Evolutionary conservation across 1,140 invertebrate species (phyloP).

Genomic region (Drosophila eugracilis): DNA sequence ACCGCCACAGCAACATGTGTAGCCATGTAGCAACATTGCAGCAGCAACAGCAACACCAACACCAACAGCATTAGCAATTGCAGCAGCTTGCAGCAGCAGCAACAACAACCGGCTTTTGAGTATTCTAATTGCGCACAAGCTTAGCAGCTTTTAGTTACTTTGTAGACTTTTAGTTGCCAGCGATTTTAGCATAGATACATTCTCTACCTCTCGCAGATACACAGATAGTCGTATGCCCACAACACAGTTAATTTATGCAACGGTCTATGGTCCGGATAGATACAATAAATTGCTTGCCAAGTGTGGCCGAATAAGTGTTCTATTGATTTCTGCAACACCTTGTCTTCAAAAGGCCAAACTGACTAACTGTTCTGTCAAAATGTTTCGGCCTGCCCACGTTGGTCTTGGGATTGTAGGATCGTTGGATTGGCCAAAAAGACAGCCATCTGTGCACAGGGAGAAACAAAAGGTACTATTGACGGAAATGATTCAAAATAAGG

Average conservation of each 20-base stretch:
- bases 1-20: slow-evolving; percentile 69
- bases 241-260: slow-evolving; percentile 73
- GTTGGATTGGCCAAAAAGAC: slow-evolving; percentile 18
- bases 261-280: slow-evolving; percentile 34
- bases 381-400: slow-evolving; percentile 71
- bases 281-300: slow-evolving; percentile 70
- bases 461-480: neutral
- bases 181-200: slow-evolving; percentile 61
- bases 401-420: slow-evolving; percentile 25
- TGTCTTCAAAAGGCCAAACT: slow-evolving; percentile 64
- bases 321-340: slow-evolving; percentile 80
- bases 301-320: slow-evolving; percentile 76
- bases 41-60: slow-evolving; percentile 29
- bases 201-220: slow-evolving; percentile 26
- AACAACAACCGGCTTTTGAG: slow-evolving; percentile 53
- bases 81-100: slow-evolving; percentile 27
- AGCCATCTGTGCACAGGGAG: slow-evolving; percentile 11
- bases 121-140: slow-evolving; percentile 82
- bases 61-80: slow-evolving; percentile 15
- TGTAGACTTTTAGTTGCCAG: slow-evolving; percentile 79
- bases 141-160: slow-evolving; percentile 81
- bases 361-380: slow-evolving; percentile 80
- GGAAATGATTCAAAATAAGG: too few species aligned
- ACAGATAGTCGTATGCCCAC: slow-evolving; percentile 19
- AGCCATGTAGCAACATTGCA: slow-evolving; percentile 70